Evolutionary conservation across 2,888 invertebrate species (phyloP), one percentile per base, ranked within the genome.

Genomic region (Drosophila picticornis): DNA sequence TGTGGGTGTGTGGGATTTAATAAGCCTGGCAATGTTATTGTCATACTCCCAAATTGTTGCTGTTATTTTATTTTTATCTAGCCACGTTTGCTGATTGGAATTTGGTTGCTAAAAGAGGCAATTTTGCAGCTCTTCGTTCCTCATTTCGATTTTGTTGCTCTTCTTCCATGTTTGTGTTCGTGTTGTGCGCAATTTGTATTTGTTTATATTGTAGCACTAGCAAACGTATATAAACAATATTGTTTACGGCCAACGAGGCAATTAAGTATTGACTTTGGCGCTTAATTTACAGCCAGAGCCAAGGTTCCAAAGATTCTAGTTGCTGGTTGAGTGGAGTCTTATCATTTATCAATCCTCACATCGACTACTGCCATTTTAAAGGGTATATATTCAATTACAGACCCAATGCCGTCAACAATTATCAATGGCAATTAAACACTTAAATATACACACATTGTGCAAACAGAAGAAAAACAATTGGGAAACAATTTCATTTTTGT

Each of bases 261-360:
- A 79, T 79, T 79, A 80, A 69, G 59, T 72, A 79, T 80, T 75
- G 80, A 79, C 80, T 80, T 57, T 75, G 51, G 57, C 55, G 36
- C 52, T 66, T 61, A 72, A 80, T 79, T 79, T 76, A 76, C 68
- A 72, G 58, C 57, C 57, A 43, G 13, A 29, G 7, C 55, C 43
- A 29, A 51, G 46, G 22, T 11, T 11, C 13, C 34, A 10, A 31
- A 34, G 43, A 46, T 60, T 11, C 5, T 1, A 4, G 9, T 38
- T 19, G 51, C 6, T 25, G 2, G 40, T 19, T 19, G 22, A 56
- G 13, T 29, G 46, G 25, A 73, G 43, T 53, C 46, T 11, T n/a
- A 51, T 52, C 60, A 68, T 62, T 65, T 62, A 68, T 62, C 64
- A 73, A 19, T 34, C 19, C 10, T 3, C 11, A 36, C 55, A 22